These are phyloP conservation scores for Turnix velox DNA, from an alignment of 2,113 vertebrate genomes.

Conservation along the genomic window DNA sequence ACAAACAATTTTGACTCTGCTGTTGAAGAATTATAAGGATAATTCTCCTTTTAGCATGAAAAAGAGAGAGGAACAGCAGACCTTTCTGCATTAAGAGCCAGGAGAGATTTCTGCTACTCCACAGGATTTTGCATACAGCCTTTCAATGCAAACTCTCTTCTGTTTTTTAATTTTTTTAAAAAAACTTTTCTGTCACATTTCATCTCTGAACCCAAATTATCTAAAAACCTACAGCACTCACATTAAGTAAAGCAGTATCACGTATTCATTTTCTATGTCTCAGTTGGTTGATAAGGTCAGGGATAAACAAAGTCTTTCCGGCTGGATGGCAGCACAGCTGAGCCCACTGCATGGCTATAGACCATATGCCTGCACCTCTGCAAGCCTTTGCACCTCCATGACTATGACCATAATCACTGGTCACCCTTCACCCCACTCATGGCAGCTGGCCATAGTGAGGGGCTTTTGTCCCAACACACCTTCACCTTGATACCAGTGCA, in stretches of 20 bases:
- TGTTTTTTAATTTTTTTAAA: not conserved
- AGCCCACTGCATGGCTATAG: not conserved
- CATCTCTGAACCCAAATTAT: not conserved
- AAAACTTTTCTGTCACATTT: not conserved
- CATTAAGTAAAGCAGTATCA: not conserved
- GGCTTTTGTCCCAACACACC: not conserved
- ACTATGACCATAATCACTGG: fast-evolving
- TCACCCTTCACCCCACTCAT: not conserved
- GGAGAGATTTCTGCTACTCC: not conserved
- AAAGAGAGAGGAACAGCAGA: not conserved
- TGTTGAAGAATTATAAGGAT: not conserved
- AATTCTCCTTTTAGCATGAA: not conserved
- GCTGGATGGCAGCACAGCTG: not conserved
- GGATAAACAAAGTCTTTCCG: not conserved
- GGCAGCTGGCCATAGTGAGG: fast-evolving
- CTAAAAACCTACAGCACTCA: not conserved
- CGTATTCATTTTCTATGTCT: not conserved
- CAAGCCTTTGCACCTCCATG: fast-evolving
- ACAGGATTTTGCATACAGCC: not conserved
- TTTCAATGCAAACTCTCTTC: not conserved
- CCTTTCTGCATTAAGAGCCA: not conserved
- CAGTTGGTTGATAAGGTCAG: not conserved
- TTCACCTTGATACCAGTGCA: not conserved
- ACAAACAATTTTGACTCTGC: not conserved
- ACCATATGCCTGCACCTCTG: not conserved